Conservation (phyloP, 2,797 vertebrate genomes). For the Coendou prehensilis region DNA sequence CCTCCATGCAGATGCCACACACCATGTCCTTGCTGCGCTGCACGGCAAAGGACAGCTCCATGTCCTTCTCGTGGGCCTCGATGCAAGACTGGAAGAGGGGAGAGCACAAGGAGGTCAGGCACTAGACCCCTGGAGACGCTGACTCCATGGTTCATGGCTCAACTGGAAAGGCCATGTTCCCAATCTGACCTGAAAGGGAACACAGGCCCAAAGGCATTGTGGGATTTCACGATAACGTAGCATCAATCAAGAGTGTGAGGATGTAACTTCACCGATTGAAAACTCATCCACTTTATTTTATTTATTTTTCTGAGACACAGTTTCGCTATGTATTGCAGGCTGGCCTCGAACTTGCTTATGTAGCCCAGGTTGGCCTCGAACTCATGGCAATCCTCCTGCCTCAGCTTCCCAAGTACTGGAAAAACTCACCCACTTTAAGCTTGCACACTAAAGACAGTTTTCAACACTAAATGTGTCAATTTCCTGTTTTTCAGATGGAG, state of each 20-base stretch:
- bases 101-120: conserved; percentile 46
- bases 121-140: not conserved
- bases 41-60: conserved; percentile 99
- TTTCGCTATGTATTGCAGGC: no score
- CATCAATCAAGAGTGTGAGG: not conserved
- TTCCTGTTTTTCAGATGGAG: conserved; percentile 16
- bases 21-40: conserved; percentile 99
- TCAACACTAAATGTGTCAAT: not conserved
- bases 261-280: not conserved
- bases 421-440: not conserved
- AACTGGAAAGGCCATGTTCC: not conserved
- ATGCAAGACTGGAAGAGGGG: conserved; percentile 94
- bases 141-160: not conserved
- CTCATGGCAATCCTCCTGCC: not conserved
- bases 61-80: conserved; percentile 99
- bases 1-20: conserved; percentile 99
- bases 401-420: not conserved
- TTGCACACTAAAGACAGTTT: not conserved
- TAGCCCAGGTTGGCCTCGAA: not conserved
- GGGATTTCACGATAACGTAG: not conserved
- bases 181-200: not conserved
- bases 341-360: not conserved
- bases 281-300: not conserved
- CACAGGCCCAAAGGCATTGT: rapidly evolving
- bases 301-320: no score